Percentiles rank a stretch among this genome's conserved stretches.
Evolutionary conservation across 1,140 invertebrate species (phyloP).

Genomic region (Centruroides vittatus): DNA sequence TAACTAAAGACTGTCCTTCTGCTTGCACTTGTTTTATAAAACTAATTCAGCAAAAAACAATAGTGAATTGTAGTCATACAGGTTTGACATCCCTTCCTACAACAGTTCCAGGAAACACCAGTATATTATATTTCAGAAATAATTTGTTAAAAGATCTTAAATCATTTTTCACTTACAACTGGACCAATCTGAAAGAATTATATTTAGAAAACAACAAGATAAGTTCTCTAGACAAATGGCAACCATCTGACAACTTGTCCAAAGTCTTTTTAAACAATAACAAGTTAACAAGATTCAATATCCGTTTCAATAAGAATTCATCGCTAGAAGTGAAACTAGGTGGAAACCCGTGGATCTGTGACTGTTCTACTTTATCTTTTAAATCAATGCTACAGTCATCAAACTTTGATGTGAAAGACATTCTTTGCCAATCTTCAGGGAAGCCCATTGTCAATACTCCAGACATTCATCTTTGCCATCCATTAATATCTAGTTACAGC

Average conservation of each 20-base stretch:
- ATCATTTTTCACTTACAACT: background rate
- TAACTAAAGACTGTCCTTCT: background rate
- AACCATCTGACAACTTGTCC: background rate
- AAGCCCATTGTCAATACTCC: conserved; percentile 25
- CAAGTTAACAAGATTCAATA: background rate
- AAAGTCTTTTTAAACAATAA: background rate
- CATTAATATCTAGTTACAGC: background rate
- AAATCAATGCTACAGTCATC: background rate
- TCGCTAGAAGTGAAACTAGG: background rate
- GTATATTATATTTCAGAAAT: background rate
- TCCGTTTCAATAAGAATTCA: background rate
- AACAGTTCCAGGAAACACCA: background rate
- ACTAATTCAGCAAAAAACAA: background rate
- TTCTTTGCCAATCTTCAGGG: background rate
- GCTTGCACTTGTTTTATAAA: background rate
- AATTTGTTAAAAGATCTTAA: background rate
- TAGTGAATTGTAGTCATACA: background rate
- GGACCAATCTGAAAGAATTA: background rate
- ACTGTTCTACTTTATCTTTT: background rate
- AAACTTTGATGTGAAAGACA: background rate
- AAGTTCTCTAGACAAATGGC: background rate
- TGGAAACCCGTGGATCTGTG: background rate
- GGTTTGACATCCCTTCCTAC: background rate
- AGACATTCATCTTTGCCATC: conserved; percentile 13
- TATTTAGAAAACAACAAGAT: background rate